Evolutionary conservation across 2,113 vertebrate genomes (phyloP).

Genomic region (Trichechus manatus): DNA sequence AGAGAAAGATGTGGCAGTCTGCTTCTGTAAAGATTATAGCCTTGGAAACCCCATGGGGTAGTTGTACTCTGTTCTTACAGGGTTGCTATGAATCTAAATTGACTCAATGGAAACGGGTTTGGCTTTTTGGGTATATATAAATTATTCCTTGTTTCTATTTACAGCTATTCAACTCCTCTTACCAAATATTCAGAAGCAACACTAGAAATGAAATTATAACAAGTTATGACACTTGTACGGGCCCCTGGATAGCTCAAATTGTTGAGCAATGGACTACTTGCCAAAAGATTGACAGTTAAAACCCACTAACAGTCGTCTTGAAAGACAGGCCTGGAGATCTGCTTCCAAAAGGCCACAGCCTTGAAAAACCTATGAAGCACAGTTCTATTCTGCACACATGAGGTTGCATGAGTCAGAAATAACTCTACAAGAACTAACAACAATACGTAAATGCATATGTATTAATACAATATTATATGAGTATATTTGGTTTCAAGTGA

Average conservation of each 20-base stretch:
- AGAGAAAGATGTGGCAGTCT: not conserved
- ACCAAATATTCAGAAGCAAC: not conserved
- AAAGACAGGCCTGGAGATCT: not conserved
- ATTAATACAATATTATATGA: constrained; percentile 30
- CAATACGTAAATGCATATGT: not conserved
- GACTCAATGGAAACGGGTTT: not conserved
- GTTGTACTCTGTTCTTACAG: not conserved
- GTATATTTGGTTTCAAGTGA: not conserved
- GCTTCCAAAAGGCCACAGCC: not conserved
- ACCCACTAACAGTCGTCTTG: not conserved
- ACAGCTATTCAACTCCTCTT: not conserved
- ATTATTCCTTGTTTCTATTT: not conserved
- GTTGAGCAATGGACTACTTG: not conserved
- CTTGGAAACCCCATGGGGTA: not conserved
- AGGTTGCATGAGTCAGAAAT: not conserved
- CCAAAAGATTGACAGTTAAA: not conserved
- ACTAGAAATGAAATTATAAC: not conserved
- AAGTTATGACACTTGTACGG: not conserved
- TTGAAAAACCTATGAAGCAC: not conserved
- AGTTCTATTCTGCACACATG: not conserved
- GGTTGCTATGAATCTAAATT: not conserved
- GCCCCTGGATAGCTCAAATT: not conserved
- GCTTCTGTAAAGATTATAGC: not conserved
- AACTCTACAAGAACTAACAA: not conserved
- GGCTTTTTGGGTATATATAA: not conserved